Conservation (phyloP, 2,113 vertebrate genomes). For the Ctenodactylus gundi region DNA sequence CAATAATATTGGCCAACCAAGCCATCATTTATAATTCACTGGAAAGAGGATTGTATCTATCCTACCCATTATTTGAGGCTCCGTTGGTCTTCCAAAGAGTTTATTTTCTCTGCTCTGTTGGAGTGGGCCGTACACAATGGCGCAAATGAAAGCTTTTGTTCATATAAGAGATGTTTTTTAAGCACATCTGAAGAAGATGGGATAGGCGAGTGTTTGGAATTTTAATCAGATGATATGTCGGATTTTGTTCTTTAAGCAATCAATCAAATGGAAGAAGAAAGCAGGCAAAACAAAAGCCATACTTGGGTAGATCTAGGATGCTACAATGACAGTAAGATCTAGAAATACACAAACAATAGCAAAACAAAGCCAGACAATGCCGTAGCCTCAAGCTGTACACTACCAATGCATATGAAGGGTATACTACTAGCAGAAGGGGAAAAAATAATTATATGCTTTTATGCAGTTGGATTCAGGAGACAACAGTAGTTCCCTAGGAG, state of each 20-base stretch:
- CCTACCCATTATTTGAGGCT: too few species aligned
- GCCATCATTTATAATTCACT: not conserved
- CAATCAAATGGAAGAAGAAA: not conserved
- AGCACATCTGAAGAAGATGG: not conserved
- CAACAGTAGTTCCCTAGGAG: not conserved
- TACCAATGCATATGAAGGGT: not conserved
- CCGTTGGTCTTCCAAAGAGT: not conserved
- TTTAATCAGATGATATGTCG: not conserved
- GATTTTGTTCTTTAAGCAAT: constrained; percentile 7
- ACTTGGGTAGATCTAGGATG: not conserved
- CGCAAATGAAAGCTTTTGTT: not conserved
- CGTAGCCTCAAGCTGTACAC: not conserved
- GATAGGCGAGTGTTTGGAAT: not conserved
- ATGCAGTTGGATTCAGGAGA: not conserved
- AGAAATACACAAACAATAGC: not conserved
- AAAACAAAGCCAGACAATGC: not conserved
- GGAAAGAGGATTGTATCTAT: not conserved
- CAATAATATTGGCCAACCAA: not conserved
- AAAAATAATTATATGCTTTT: not conserved
- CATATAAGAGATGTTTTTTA: not conserved
- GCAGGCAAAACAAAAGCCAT: not conserved
- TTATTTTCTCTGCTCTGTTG: not conserved
- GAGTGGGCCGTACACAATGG: too few species aligned
- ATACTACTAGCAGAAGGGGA: not conserved
- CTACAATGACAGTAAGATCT: not conserved